Evolutionary conservation across 1,140 invertebrate species (phyloP).

Genomic region (Drosophila sp.): DNA sequence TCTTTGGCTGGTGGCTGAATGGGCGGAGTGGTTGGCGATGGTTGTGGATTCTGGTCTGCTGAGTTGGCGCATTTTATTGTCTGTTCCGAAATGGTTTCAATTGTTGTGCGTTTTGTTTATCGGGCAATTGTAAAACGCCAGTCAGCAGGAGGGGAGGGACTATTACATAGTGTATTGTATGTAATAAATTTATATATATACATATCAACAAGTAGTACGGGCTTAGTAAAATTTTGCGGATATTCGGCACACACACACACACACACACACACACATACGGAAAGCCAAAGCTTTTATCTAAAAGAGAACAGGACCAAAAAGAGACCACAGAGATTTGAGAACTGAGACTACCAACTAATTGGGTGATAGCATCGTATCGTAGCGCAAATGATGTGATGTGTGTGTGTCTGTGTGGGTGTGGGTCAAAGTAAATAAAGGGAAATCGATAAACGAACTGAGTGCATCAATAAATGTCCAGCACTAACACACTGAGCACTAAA

Average conservation of each 20-base stretch:
- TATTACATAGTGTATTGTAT: not conserved
- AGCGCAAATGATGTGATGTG: not conserved
- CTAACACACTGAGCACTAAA: constrained; percentile 26
- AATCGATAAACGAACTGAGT: constrained; percentile 66
- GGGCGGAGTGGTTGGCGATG: constrained; percentile 8
- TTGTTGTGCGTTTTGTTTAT: constrained; percentile 65
- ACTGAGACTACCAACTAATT: constrained; percentile 63
- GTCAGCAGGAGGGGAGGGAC: constrained; percentile 38
- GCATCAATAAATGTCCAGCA: constrained; percentile 73
- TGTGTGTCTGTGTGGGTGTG: constrained; percentile 15
- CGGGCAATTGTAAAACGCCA: constrained; percentile 45
- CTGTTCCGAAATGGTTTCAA: constrained; percentile 39
- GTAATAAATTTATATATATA: not conserved
- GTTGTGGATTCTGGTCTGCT: constrained; percentile 49
- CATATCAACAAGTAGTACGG: constrained; percentile 43
- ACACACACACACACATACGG: constrained; percentile 1
- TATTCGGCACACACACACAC: not conserved
- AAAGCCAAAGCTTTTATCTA: not conserved
- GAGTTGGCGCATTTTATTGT: constrained; percentile 68
- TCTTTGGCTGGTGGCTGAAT: constrained; percentile 18
- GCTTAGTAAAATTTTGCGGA: not conserved
- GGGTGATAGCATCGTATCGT: constrained; percentile 42
- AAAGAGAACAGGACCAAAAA: constrained; percentile 1
- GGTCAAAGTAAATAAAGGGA: constrained; percentile 53
- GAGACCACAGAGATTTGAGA: constrained; percentile 19